Conservation (phyloP, 2,888 invertebrate species). For the Teleogryllus oceanicus region DNA sequence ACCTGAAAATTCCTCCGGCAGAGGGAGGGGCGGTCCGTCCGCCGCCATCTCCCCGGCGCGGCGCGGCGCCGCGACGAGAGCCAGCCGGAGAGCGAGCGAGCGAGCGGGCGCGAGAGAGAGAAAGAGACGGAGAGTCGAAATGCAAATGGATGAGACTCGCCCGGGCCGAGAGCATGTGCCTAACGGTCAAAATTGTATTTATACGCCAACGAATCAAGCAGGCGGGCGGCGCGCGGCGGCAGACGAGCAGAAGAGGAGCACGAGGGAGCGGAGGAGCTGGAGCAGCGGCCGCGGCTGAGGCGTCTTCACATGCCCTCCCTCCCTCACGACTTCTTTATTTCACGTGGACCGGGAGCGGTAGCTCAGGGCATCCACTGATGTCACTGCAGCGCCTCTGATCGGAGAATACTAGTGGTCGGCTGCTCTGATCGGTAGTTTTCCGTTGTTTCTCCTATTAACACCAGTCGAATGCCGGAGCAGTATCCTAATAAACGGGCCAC, state of each 20-base stretch:
- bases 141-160: not conserved
- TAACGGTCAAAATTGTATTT: conserved; percentile 18
- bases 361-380: no score
- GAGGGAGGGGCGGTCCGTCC: no score
- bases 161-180: not conserved
- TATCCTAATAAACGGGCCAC: no score
- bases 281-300: not conserved
- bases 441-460: no score
- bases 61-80: not conserved
- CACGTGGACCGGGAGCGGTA: no score
- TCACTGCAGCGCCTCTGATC: no score
- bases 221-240: not conserved
- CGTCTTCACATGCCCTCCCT: not conserved
- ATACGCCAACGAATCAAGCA: conserved; percentile 12
- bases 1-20: no score
- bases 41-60: not conserved
- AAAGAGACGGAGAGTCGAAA: not conserved
- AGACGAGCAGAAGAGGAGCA: not conserved
- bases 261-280: not conserved
- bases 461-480: no score
- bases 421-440: no score
- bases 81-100: not conserved
- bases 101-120: not conserved
- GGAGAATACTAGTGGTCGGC: no score
- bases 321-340: no score